These are phyloP conservation scores for Odontomyia ornata DNA, from an alignment of 2,888 invertebrate genomes.

Conservation along the genomic window DNA sequence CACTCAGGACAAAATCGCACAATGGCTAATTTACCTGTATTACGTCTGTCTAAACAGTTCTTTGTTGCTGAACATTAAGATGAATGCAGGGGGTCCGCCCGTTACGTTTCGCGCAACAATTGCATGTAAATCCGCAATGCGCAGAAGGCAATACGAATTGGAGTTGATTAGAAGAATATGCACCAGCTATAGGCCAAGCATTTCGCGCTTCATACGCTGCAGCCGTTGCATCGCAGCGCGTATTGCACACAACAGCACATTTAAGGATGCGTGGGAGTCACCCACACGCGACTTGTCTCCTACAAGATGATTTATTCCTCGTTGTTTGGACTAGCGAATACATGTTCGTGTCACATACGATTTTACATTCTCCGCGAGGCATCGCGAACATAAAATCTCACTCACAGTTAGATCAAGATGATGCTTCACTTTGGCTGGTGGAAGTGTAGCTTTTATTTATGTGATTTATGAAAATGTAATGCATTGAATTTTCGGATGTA, in stretches of 20 bases:
- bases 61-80: constrained; percentile 28
- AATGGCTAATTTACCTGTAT: constrained; percentile 43
- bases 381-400: constrained; percentile 19
- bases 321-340: constrained; percentile 23
- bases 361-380: constrained; percentile 4
- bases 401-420: constrained; percentile 9
- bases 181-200: neutral
- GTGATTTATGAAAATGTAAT: constrained; percentile 39
- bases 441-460: constrained; percentile 32
- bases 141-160: constrained; percentile 24
- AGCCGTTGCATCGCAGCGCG: constrained; percentile 15
- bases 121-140: neutral
- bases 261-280: constrained; percentile 31
- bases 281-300: constrained; percentile 43
- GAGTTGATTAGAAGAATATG: constrained; percentile 36
- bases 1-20: constrained; percentile 34
- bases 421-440: neutral
- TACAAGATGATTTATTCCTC: constrained; percentile 38
- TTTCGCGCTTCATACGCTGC: neutral
- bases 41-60: constrained; percentile 45
- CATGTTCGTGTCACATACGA: constrained; percentile 10
- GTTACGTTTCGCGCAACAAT: neutral
- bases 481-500: constrained; percentile 7
- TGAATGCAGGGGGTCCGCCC: constrained; percentile 23
- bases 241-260: neutral